Base-by-base conservation (phyloP, 2,888 invertebrate genomes). In the Xylota segnis region DNA sequence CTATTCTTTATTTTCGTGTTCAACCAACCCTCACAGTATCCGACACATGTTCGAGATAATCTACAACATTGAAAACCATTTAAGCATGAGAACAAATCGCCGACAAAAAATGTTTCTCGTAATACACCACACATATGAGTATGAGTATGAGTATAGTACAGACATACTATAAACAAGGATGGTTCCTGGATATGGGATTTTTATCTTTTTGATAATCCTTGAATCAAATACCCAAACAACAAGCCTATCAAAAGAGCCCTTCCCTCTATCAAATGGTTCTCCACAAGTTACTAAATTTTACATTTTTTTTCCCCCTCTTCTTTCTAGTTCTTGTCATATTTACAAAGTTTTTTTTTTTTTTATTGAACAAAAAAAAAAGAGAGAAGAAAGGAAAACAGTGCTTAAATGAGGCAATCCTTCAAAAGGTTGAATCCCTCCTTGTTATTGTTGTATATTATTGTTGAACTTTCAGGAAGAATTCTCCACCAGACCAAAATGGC, bases 351-450 rank as follows among this genome's bases (percentile, higher is more conserved):
- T 76, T 3, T 23, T 23, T 23, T 3, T 23, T 23, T 23, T 23
- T 23, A 2, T 23, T 23, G 9, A 34, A 27, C 6, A 68, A 29
- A 47, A 61, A 29, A 61, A 37, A 40, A 40, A 37, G 16, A 9
- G 56, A 59, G 63, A 54, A 40, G 12, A 45, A 59, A 66, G 47
- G n/a, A 76, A 76, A 66, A 59, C 29, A 74, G 63, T 70, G 56
- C 84, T 84, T 84, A 84, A 81, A 84, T 79, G 84, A 84, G 84
- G 81, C 84, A 79, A 84, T 84, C 75, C 81, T 84, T 84, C 84
- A 84, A 81, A 84, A 84, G 84, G 84, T 84, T 81, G 81, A 81
- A 74, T 71, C 70, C 81, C 81, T 84, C 75, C 79, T 81, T 84
- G 81, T 84, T 84, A 84, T 84, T 83, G 82, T 83, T 63, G 71